phyloP scores from a whole-genome alignment of 2,797 vertebrate species.

The Gymnothorax reevesii region DNA sequence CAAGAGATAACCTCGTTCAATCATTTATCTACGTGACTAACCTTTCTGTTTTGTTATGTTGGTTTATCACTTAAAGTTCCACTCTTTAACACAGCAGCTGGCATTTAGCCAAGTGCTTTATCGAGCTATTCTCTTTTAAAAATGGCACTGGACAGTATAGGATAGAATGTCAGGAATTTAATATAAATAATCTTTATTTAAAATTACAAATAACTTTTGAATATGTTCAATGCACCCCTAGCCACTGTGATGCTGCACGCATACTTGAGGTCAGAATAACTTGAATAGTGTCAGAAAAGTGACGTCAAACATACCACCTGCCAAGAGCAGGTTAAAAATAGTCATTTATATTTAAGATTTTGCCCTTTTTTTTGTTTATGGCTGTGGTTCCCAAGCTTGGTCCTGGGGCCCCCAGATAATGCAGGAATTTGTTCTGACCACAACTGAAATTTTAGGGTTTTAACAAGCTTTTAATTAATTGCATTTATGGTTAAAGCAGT shows the following conservation, averaged over 20 bases:
- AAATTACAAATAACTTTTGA: neutral
- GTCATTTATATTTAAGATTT: neutral
- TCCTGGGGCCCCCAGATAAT: too few relatives aligned
- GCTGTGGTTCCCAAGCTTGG: too few relatives aligned
- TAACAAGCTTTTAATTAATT: too few relatives aligned
- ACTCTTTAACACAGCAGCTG: constrained; percentile 26
- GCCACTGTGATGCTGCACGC: neutral
- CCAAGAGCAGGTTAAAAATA: neutral
- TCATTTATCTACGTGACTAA: constrained; percentile 26
- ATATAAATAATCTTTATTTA: neutral
- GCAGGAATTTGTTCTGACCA: too few relatives aligned
- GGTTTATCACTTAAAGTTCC: constrained; percentile 22
- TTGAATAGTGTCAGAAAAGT: neutral
- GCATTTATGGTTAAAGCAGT: too few relatives aligned
- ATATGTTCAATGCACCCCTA: neutral
- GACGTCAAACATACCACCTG: neutral
- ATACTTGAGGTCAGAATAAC: neutral
- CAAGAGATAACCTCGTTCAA: constrained; percentile 6
- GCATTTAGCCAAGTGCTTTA: constrained; percentile 5
- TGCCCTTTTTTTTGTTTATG: neutral
- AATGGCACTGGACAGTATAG: neutral
- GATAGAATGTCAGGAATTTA: neutral
- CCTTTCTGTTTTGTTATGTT: neutral
- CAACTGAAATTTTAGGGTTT: too few relatives aligned
- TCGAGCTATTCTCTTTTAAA: neutral